Conservation (phyloP, 2,888 invertebrate species). For the Nymphalis polychloros region DNA sequence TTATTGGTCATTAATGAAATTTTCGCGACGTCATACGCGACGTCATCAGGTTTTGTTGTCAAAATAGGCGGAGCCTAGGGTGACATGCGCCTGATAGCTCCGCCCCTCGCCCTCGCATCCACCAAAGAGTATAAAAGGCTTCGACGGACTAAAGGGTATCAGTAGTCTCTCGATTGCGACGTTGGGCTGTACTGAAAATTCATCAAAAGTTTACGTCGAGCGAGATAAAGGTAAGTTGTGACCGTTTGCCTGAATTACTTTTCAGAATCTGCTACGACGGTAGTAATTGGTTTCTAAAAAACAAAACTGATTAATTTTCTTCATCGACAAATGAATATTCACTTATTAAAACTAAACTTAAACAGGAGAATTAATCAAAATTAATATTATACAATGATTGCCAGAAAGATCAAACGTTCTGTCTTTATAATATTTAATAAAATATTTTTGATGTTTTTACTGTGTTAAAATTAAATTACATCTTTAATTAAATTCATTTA, state of each 20-base stretch:
- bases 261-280: neutral
- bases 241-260: neutral
- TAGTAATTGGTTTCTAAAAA: neutral
- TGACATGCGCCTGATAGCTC: slow-evolving; percentile 55
- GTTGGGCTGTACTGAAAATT: slow-evolving; percentile 47
- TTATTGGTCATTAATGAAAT: slow-evolving; percentile 34
- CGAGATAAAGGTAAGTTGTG: slow-evolving; percentile 65
- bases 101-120: slow-evolving; percentile 58
- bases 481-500: no score
- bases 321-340: no score
- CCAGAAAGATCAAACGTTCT: no score
- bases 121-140: slow-evolving; percentile 62
- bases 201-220: slow-evolving; percentile 66
- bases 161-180: slow-evolving; percentile 45
- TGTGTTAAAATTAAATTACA: no score
- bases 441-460: no score
- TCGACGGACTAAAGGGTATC: slow-evolving; percentile 38
- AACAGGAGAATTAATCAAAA: no score
- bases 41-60: slow-evolving; percentile 51
- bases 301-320: no score
- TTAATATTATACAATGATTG: no score
- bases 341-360: no score
- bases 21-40: slow-evolving; percentile 53
- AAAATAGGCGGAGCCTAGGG: slow-evolving; percentile 64
- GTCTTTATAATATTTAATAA: no score